These are phyloP conservation scores for Hippocampus comes DNA, from an alignment of 2,113 vertebrate genomes.

Conservation along the genomic window DNA sequence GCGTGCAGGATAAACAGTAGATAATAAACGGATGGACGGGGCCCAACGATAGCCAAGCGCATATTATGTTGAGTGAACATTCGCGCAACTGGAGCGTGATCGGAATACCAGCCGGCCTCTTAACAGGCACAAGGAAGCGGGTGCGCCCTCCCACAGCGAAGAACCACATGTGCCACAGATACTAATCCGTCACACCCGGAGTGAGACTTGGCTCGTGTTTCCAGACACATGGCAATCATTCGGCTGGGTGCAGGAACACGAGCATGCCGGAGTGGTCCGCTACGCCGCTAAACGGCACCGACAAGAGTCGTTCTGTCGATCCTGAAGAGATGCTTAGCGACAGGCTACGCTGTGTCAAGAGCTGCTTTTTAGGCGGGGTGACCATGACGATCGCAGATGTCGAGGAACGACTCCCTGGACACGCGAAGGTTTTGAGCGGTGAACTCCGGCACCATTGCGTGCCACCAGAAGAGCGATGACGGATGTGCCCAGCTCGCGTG, in stretches of 20 bases:
- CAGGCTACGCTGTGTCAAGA: not conserved
- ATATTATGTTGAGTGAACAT: not conserved
- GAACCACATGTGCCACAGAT: conserved; percentile 17
- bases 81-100: not conserved
- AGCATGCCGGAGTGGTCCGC: conserved; percentile 19
- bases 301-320: conserved; percentile 25
- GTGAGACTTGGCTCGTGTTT: conserved; percentile 47
- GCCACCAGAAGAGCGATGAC: no score
- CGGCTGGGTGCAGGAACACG: conserved; percentile 57
- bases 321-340: not conserved
- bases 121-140: conserved; percentile 13
- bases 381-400: no score
- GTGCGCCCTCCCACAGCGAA: conserved; percentile 9
- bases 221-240: conserved; percentile 60
- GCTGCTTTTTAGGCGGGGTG: not conserved
- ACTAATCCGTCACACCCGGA: conserved; percentile 43
- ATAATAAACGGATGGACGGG: not conserved
- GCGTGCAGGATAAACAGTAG: not conserved
- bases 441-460: no score
- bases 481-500: no score
- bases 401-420: no score
- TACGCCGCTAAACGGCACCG: conserved; percentile 29
- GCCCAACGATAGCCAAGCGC: not conserved
- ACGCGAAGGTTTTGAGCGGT: no score
- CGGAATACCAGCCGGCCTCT: conserved; percentile 17